A percentile compares a stretch with the other conserved stretches of the same genome.
These are phyloP conservation scores for Goniozus legneri DNA, from an alignment of 1,140 invertebrate genomes.

Conservation along the genomic window DNA sequence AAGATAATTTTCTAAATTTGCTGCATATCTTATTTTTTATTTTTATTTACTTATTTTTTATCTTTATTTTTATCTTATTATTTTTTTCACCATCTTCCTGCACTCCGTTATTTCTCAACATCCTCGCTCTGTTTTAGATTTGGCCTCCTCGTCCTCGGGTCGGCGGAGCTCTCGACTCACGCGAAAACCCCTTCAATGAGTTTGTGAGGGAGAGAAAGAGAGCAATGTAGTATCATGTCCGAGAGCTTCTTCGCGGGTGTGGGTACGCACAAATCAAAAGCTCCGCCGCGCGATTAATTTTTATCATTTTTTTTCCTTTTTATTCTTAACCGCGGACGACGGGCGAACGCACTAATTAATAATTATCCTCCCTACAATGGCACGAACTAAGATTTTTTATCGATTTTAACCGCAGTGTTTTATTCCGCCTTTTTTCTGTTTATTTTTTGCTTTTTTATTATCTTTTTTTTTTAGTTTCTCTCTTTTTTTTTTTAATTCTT, in stretches of 20 bases:
- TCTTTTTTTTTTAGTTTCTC: too few species aligned
- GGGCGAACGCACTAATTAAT: constrained; percentile 13
- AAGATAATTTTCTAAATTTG: too few species aligned
- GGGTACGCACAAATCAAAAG: constrained; percentile 18
- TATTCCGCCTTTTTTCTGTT: constrained; percentile 1
- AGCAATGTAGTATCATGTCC: constrained; percentile 3
- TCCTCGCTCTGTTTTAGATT: background rate
- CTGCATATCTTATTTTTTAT: too few species aligned
- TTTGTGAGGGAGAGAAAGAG: too few species aligned
- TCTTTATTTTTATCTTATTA: background rate
- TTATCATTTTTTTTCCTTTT: too few species aligned
- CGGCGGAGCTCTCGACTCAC: constrained; percentile 15
- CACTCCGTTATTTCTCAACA: background rate
- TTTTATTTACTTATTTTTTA: too few species aligned
- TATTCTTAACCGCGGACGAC: constrained; percentile 13
- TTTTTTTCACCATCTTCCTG: background rate
- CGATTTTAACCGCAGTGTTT: constrained; percentile 14
- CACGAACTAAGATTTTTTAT: constrained; percentile 15
- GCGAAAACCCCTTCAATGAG: too few species aligned
- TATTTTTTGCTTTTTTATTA: too few species aligned
- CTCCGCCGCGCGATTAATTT: constrained; percentile 16
- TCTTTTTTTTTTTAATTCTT: too few species aligned
- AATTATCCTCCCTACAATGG: constrained; percentile 18
- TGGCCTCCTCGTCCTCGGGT: background rate
- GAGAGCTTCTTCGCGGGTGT: constrained; percentile 18